Base-by-base conservation (phyloP, 2,888 invertebrate genomes). In the Chymomyza procnemis region DNA sequence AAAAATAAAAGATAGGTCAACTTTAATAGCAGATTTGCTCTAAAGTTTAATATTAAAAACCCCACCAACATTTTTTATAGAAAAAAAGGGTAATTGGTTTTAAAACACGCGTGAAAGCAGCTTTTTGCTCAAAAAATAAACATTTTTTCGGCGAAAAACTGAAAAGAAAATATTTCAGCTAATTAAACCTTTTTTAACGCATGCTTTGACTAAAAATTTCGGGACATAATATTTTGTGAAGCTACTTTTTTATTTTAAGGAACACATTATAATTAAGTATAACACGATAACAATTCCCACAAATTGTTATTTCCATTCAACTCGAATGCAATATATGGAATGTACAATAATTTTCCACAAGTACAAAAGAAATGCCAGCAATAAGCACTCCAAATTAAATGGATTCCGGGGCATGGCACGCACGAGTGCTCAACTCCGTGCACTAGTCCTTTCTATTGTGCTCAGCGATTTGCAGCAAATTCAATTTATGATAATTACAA, bases 401-500 rank as follows among this genome's bases (percentile, higher is more conserved):
- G 55, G 55, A 62, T 62, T 62, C 34, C 34, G 34, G 12, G 34
- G 34, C 34, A 41, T 12, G 34, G 34, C 34, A 41, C 14, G 41
- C 22, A 14, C 46, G 46, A 54, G 62, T 62, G 21, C 34, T 50
- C 55, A 46, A 41, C 34, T 12, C 34, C 34, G 34, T 0, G 0
- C 34, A 2, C 0, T 9, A 14, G 12, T 12, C 34, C 34, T 41
- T n/a, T n/a, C n/a, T 12, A 41, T 41, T 41, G 34, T 41, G 34
- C 12, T 63, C 56, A 64, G 56, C 65, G 63, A 71, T 58, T 66
- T 64, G 64, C 64, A 74, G 62, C 74, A 76, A 88, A 86, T 80
- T 86, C 63, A 84, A 86, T 81, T 82, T 86, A 77, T 69, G 79
- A 81, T 87, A 87, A 87, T 86, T 85, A 86, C 69, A 64, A 83